Percentiles rank a stretch among this genome's conserved stretches.
phyloP scores from a whole-genome alignment of 2,797 vertebrate species.

The Buceros bicornis region DNA sequence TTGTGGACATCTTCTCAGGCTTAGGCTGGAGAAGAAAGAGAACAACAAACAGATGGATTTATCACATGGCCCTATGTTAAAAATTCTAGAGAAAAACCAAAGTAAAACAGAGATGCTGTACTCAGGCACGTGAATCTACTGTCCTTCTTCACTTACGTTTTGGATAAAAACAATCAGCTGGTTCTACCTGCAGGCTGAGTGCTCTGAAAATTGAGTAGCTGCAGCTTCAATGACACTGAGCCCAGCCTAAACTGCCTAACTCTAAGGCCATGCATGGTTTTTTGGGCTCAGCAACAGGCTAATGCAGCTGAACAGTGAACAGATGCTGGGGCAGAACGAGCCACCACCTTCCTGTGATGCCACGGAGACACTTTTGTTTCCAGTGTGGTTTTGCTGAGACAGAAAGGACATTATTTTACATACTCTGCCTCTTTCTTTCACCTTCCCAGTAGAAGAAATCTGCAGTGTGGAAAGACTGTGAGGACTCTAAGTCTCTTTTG shows the following conservation, averaged over 20 bases:
- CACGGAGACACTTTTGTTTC: background rate
- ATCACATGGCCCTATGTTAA: background rate
- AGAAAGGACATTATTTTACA: background rate
- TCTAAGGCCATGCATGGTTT: rapidly evolving
- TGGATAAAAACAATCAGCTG: background rate
- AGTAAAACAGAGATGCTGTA: background rate
- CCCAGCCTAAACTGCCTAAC: background rate
- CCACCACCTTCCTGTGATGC: background rate
- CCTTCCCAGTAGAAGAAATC: background rate
- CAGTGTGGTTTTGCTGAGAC: background rate
- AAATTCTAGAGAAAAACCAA: background rate
- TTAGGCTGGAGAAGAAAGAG: constrained; percentile 3
- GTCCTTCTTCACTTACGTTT: background rate
- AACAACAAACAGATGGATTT: background rate
- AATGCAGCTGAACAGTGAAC: background rate
- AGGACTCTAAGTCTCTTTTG: background rate
- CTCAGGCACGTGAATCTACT: background rate
- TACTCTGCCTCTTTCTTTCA: background rate
- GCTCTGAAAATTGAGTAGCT: background rate
- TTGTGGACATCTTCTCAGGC: background rate
- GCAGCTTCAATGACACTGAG: background rate
- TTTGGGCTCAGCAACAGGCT: background rate
- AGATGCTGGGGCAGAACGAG: background rate
- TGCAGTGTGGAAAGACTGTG: background rate
- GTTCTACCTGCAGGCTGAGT: background rate